Percentiles rank a stretch among this genome's conserved stretches.
Conservation (phyloP, 1,140 invertebrate genomes). For the Drosophila biarmipes region DNA sequence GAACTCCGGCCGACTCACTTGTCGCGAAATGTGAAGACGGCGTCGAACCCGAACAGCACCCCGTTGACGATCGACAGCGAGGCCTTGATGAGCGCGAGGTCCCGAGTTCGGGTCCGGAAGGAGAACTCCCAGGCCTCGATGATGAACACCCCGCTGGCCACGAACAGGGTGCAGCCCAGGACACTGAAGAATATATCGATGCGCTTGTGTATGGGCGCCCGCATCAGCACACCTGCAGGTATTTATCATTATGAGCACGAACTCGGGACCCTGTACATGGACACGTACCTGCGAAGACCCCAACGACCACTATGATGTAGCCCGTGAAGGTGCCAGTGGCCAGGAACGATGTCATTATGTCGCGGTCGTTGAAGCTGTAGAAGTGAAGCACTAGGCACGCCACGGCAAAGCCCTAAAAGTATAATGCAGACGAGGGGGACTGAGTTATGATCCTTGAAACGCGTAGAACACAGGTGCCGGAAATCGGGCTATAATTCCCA, state of each 20-base stretch:
- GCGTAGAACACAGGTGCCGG: too few relatives aligned
- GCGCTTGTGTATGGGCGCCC: constrained; percentile 87
- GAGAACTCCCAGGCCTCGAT: constrained; percentile 86
- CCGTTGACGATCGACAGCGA: constrained; percentile 90
- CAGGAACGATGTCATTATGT: constrained; percentile 81
- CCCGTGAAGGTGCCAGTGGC: constrained; percentile 82
- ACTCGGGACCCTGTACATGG: too few relatives aligned
- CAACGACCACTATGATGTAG: constrained; percentile 76
- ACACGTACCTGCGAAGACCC: constrained; percentile 72
- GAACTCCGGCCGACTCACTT: constrained; percentile 60
- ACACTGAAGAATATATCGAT: constrained; percentile 91
- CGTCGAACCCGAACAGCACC: constrained; percentile 89
- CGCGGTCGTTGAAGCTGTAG: constrained; percentile 83
- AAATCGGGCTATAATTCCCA: too few relatives aligned
- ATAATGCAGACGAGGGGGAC: background rate
- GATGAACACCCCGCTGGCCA: constrained; percentile 88
- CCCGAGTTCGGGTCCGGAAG: constrained; percentile 78
- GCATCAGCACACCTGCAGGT: constrained; percentile 86
- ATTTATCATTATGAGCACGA: background rate
- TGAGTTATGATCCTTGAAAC: background rate
- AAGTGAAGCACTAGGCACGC: constrained; percentile 79
- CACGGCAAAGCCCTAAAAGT: constrained; percentile 67
- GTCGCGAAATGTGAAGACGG: constrained; percentile 90
- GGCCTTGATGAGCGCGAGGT: constrained; percentile 90
- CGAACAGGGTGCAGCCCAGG: constrained; percentile 89